phyloP scores from a whole-genome alignment of 2,113 vertebrate genomes.

The Epinephelus cyanopodus region DNA sequence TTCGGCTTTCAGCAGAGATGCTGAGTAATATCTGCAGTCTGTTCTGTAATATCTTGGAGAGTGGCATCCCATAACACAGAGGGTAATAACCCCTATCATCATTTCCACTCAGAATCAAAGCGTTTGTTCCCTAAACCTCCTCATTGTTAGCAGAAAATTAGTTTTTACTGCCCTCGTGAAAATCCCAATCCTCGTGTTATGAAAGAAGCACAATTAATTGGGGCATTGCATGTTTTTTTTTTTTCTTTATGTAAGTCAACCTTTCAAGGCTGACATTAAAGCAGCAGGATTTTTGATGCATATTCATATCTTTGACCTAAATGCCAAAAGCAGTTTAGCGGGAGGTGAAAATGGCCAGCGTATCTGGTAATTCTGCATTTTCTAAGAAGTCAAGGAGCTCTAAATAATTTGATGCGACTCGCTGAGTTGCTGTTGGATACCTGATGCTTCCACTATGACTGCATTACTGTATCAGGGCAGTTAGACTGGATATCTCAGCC shows the following conservation, averaged over 20 bases:
- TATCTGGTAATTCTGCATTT: conserved; percentile 27
- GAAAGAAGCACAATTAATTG: conserved; percentile 40
- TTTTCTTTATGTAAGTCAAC: conserved; percentile 26
- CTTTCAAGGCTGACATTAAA: conserved; percentile 31
- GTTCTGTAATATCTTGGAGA: conserved; percentile 28
- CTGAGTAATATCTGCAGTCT: conserved; percentile 60
- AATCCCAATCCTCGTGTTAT: conserved; percentile 45
- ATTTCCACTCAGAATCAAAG: conserved; percentile 62
- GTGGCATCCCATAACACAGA: conserved; percentile 31
- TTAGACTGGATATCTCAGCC: conserved; percentile 74
- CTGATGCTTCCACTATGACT: conserved; percentile 69
- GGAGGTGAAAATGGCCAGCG: conserved; percentile 11
- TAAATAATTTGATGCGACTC: conserved; percentile 58
- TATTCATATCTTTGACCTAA: conserved; percentile 49
- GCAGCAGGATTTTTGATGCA: conserved; percentile 26
- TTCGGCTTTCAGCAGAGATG: conserved; percentile 49
- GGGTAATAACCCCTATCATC: conserved; percentile 39
- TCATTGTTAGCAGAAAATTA: conserved; percentile 14
- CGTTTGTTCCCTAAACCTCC: conserved; percentile 41
- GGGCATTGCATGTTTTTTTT: conserved; percentile 7
- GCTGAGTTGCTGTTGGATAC: conserved; percentile 64
- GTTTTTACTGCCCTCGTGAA: conserved; percentile 29
- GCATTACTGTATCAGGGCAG: conserved; percentile 62
- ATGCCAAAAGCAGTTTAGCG: conserved; percentile 29
- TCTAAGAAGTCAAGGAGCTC: conserved; percentile 43